Evolutionary conservation across 2,888 invertebrate species (phyloP).

Genomic region (Agrochola circellaris): DNA sequence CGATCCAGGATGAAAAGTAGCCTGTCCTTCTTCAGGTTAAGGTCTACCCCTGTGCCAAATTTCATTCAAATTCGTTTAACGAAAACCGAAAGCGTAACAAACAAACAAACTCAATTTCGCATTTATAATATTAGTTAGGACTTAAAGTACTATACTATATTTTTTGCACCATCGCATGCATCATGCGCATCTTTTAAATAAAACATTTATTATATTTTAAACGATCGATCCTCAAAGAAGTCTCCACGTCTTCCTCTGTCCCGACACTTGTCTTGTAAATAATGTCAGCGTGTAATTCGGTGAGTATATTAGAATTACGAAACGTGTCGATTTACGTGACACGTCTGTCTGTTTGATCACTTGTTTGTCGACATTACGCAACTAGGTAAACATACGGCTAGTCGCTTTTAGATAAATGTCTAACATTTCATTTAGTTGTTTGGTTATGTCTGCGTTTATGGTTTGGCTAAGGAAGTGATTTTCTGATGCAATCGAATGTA

Average conservation of each 20-base stretch:
- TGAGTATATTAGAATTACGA: conserved; percentile 76
- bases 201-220: background rate
- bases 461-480: background rate
- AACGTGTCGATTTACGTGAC: conserved; percentile 73
- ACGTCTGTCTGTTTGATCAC: conserved; percentile 63
- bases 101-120: no score
- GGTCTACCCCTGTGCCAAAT: no score
- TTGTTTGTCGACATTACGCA: conserved; percentile 62
- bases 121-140: no score
- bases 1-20: no score
- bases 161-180: no score
- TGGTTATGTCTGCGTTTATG: conserved; percentile 20
- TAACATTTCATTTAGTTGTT: conserved; percentile 49
- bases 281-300: conserved; percentile 76
- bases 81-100: no score
- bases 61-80: no score
- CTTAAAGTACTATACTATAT: no score
- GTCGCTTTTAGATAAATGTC: conserved; percentile 52
- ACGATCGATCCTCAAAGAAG: background rate
- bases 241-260: conserved; percentile 61
- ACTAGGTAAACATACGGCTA: conserved; percentile 50
- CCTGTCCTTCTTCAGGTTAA: no score
- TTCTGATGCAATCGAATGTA: conserved; percentile 17
- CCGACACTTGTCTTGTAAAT: conserved; percentile 67
- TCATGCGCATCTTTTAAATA: background rate